Conservation (phyloP, 1,140 invertebrate species). For the Trypoxylus dichotomus region DNA sequence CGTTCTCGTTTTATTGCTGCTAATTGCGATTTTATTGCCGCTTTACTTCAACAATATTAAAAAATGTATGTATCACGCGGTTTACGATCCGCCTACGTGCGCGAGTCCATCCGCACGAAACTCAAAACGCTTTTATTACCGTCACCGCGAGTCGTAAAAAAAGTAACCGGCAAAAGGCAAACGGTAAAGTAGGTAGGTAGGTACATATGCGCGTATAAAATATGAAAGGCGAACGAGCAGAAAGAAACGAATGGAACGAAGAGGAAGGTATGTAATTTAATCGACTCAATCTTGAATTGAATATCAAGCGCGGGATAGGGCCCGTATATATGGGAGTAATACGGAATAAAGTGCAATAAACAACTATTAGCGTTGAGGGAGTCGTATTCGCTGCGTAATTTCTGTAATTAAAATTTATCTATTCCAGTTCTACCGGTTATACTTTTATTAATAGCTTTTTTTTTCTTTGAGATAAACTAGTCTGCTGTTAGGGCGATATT, state of each 20-base stretch:
- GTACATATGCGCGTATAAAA: background rate
- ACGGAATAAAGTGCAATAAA: background rate
- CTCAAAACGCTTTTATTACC: conserved; percentile 8
- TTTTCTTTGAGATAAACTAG: background rate
- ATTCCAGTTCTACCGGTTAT: background rate
- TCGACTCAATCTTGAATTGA: conserved; percentile 11
- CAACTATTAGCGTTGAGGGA: background rate
- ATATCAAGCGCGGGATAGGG: background rate
- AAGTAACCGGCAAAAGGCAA: background rate
- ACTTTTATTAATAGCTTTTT: background rate
- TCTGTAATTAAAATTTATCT: conserved; percentile 19
- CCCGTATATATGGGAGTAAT: background rate
- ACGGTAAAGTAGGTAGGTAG: background rate
- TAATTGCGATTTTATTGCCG: conserved; percentile 24
- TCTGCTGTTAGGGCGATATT: background rate
- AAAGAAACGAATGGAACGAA: conserved; percentile 3
- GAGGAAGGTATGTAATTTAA: background rate
- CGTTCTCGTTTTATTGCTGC: conserved; percentile 3
- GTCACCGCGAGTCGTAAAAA: background rate
- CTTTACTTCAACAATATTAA: conserved; percentile 24
- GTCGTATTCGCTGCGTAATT: background rate
- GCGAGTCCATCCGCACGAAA: background rate
- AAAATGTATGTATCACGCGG: conserved; percentile 14
- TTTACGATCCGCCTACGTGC: conserved; percentile 3
- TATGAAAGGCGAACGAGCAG: background rate